Evolutionary conservation across 2,797 vertebrate species (phyloP).

Genomic region (Carcharodon carcharias): DNA sequence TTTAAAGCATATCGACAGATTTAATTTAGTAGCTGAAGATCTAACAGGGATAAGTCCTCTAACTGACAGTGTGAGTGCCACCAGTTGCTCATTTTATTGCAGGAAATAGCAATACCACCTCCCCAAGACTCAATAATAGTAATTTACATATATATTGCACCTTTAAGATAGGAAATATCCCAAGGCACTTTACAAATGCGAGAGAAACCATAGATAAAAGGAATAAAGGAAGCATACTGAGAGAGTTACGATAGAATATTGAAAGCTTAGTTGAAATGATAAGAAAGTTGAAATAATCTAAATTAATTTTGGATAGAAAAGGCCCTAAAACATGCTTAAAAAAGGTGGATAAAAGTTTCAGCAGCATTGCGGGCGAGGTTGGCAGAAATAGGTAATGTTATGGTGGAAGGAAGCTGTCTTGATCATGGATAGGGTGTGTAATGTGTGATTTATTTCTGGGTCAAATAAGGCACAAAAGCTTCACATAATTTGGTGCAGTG

Average conservation of each 20-base stretch:
- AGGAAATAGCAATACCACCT: background rate
- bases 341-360: background rate
- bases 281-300: background rate
- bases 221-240: background rate
- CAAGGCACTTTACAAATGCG: background rate
- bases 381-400: background rate
- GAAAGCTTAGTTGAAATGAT: constrained; percentile 3
- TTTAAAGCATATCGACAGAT: background rate
- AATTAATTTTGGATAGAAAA: constrained; percentile 17
- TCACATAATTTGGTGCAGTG: background rate
- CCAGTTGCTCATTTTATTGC: constrained; percentile 5
- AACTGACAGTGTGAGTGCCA: background rate
- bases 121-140: constrained; percentile 19
- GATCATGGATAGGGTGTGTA: background rate
- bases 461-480: background rate
- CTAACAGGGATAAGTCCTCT: background rate
- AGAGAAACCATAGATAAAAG: background rate
- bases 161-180: background rate
- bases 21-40: background rate
- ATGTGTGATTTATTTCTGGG: background rate
- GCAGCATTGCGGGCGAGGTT: background rate
- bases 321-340: background rate
- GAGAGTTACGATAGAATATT: background rate
- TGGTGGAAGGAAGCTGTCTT: background rate
- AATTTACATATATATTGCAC: constrained; percentile 30